Base-by-base conservation (phyloP, 2,888 invertebrate species). In the Koerneria pararmatus region DNA sequence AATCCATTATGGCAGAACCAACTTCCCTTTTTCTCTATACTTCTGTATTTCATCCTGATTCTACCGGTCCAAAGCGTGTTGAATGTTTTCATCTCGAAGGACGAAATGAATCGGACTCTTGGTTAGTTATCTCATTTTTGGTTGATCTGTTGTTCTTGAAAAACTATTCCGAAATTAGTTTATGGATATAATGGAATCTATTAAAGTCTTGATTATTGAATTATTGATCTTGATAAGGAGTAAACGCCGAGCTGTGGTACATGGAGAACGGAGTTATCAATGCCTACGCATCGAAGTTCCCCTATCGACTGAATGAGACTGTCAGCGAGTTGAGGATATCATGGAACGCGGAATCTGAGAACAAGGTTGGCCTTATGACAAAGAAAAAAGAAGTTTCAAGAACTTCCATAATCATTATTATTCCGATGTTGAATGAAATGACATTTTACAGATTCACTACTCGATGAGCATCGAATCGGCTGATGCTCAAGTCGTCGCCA, bases 41-140 rank as follows among this genome's bases (percentile, higher is more conserved):
- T 35, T n/a, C 58, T 58, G 24, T 48, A 48, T 34, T 35, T 61
- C 24, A 24, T 61, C 32, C 61, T 61, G 19, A 24, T 24, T 27
- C 31, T 49, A 32, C 32, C n/a, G 2, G n/a, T 49, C 49, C 34
- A 48, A 24, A 49, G 27, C 24, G 68, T 69, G 46, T 61, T 82
- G 69, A 78, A 82, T 60, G 71, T 82, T 68, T 78, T 75, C 63
- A 82, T 82, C 54, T 72, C 74, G 48, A 72, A 77, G 48, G 73
- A 75, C 29, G 82, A 82, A 60, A 80, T 82, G 78, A 79, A 80
- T 56, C 65, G 82, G 34, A 82, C 82, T 5, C 65, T 82, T 5
- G 82, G 82, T 82, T 64, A 66, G 71, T n/a, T n/a, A n/a, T n/a
- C n/a, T n/a, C n/a, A n/a, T n/a, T n/a, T n/a, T n/a, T n/a, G n/a